Evolutionary conservation across 2,113 vertebrate genomes (phyloP).

Genomic region (Hemiscyllium ocellatum): DNA sequence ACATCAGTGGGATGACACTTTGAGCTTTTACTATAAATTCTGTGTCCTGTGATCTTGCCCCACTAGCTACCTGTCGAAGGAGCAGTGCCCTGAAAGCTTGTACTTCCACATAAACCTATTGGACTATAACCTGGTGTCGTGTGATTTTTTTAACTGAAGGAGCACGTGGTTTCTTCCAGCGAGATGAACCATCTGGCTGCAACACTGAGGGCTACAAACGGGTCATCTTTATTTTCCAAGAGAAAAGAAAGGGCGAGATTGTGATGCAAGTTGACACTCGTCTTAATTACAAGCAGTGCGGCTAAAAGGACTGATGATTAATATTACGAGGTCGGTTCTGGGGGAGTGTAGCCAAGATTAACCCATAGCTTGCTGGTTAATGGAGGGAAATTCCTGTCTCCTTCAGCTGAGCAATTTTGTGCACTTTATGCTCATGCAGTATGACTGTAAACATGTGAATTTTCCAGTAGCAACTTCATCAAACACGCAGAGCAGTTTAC

Average conservation of each 20-base stretch:
- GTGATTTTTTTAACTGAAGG: not conserved
- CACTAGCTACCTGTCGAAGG: too few species aligned
- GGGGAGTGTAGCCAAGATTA: not conserved
- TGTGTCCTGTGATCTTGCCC: too few species aligned
- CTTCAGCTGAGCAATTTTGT: not conserved
- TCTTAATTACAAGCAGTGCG: not conserved
- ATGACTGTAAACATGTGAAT: not conserved
- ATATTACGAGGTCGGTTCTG: not conserved
- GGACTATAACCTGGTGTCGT: too few species aligned
- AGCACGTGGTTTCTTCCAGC: not conserved
- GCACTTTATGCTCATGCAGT: not conserved
- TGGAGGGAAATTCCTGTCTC: not conserved
- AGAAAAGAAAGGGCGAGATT: not conserved
- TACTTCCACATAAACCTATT: too few species aligned
- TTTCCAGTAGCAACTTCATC: not conserved
- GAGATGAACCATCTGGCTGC: not conserved
- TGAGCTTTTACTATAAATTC: too few species aligned
- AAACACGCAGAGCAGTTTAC: not conserved
- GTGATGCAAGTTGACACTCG: not conserved
- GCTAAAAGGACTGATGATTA: not conserved
- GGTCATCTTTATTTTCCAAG: not conserved
- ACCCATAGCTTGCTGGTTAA: not conserved
- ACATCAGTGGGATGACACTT: too few species aligned
- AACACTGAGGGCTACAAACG: not conserved
- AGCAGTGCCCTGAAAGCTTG: too few species aligned